Conservation (phyloP, 2,113 vertebrate genomes). For the Apteryx owenii region DNA sequence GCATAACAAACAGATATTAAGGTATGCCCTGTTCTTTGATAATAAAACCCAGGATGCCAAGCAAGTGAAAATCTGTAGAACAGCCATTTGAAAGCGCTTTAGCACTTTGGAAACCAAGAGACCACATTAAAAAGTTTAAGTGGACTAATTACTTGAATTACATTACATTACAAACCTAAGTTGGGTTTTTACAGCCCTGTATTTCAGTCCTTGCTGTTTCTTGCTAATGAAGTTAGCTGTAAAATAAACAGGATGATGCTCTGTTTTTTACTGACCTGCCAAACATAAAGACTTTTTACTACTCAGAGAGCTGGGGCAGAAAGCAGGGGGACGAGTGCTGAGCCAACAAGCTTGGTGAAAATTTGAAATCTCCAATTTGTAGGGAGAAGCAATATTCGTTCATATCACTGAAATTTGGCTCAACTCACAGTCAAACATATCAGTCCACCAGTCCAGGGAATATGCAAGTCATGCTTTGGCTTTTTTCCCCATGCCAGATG, state of each 20-base stretch:
- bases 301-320: not conserved
- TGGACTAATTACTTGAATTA: slow-evolving; percentile 72
- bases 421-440: not conserved
- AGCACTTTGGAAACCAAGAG: slow-evolving; percentile 48
- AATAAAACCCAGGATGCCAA: not conserved
- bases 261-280: slow-evolving; percentile 53
- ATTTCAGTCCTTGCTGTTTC: slow-evolving; percentile 72
- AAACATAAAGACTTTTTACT: slow-evolving; percentile 24
- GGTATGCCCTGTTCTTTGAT: not conserved
- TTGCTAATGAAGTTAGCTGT: slow-evolving; percentile 71
- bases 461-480: slow-evolving; percentile 33
- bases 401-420: not conserved
- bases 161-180: slow-evolving; percentile 49
- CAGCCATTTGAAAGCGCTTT: slow-evolving; percentile 34
- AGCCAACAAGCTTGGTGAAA: slow-evolving; percentile 17
- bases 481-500: not conserved
- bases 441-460: not conserved
- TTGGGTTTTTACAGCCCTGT: slow-evolving; percentile 61
- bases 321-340: not conserved
- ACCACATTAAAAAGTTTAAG: slow-evolving; percentile 65
- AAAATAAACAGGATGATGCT: slow-evolving; percentile 61
- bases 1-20: not conserved
- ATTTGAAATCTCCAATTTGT: not conserved
- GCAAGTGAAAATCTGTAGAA: not conserved
- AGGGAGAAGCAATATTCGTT: not conserved